phyloP scores from a whole-genome alignment of 1,140 invertebrate genomes.

The Platorchestia sp. region DNA sequence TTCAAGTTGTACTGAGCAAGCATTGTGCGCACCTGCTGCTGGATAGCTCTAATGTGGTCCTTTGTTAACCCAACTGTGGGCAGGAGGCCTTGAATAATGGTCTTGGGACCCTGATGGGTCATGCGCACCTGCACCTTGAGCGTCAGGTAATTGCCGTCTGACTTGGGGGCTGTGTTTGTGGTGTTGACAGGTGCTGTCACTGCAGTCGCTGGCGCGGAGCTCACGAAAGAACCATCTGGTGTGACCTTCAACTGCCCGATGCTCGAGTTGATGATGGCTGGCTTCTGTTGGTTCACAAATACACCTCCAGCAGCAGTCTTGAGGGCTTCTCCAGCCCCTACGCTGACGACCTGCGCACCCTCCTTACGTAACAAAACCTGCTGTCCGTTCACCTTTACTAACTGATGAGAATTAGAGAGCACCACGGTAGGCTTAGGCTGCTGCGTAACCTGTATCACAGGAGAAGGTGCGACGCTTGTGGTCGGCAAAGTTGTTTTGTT shows the following conservation, averaged over 20 bases:
- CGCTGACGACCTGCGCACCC: constrained; percentile 60
- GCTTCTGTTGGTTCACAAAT: constrained; percentile 48
- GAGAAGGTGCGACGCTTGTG: constrained; percentile 69
- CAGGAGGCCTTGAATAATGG: constrained; percentile 64
- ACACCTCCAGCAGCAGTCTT: constrained; percentile 9
- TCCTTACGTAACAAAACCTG: constrained; percentile 62
- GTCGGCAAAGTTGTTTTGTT: constrained; percentile 71
- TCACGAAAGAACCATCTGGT: constrained; percentile 2
- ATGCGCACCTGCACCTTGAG: constrained; percentile 65
- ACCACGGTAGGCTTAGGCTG: constrained; percentile 64
- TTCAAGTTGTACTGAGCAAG: constrained; percentile 66
- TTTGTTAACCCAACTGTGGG: constrained; percentile 65
- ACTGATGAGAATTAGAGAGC: constrained; percentile 57
- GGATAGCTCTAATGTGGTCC: constrained; percentile 67
- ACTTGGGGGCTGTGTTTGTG: constrained; percentile 51
- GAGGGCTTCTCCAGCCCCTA: constrained; percentile 59
- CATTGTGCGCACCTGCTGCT: constrained; percentile 66
- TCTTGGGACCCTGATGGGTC: constrained; percentile 66
- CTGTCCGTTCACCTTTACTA: constrained; percentile 65
- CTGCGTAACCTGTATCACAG: constrained; percentile 68
- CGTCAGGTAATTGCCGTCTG: constrained; percentile 60
- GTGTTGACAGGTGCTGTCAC: neutral
- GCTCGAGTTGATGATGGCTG: constrained; percentile 57
- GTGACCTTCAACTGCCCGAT: neutral
- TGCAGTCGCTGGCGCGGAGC: neutral